Percentiles rank a stretch among this genome's conserved stretches.
These are phyloP conservation scores for Telmatherina bonti DNA, from an alignment of 2,797 vertebrate genomes.

Conservation along the genomic window DNA sequence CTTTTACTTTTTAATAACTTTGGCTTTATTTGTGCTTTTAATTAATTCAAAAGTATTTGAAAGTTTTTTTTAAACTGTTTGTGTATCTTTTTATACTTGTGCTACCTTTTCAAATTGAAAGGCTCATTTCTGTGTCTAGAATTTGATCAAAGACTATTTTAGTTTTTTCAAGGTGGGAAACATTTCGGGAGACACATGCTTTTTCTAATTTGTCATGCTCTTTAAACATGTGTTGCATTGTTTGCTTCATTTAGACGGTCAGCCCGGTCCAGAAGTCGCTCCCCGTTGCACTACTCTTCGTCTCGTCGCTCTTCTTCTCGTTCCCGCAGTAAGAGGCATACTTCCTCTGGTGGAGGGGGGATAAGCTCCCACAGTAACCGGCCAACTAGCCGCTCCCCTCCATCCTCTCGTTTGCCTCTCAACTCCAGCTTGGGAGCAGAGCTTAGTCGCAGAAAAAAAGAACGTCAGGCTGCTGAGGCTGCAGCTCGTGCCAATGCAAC, in stretches of 20 bases:
- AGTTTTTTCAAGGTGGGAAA: not conserved
- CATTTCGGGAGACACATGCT: not conserved
- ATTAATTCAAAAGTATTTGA: not conserved
- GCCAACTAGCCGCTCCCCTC: constrained; percentile 91
- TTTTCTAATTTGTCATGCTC: not conserved
- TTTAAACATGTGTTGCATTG: not conserved
- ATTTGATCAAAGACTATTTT: not conserved
- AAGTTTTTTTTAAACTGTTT: not conserved
- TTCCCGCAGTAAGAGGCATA: constrained; percentile 91
- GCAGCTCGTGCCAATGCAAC: constrained; percentile 83
- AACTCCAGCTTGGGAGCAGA: constrained; percentile 97
- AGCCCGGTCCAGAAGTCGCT: constrained; percentile 93
- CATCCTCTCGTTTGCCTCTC: constrained; percentile 89
- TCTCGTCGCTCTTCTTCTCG: constrained; percentile 87
- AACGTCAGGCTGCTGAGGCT: constrained; percentile 90
- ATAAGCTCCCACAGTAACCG: constrained; percentile 87
- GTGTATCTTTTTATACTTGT: not conserved
- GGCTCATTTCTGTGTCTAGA: not conserved
- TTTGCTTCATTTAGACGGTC: constrained; percentile 85
- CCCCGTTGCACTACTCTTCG: constrained; percentile 87
- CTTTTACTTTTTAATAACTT: not conserved
- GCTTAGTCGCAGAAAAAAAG: constrained; percentile 94
- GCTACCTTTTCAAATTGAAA: not conserved
- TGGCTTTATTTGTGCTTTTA: not conserved
- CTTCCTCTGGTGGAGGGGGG: constrained; percentile 77